Percentiles rank a stretch among this genome's conserved stretches.
These are phyloP conservation scores for Cephus pulcher DNA, from an alignment of 2,888 invertebrate genomes.

Conservation along the genomic window DNA sequence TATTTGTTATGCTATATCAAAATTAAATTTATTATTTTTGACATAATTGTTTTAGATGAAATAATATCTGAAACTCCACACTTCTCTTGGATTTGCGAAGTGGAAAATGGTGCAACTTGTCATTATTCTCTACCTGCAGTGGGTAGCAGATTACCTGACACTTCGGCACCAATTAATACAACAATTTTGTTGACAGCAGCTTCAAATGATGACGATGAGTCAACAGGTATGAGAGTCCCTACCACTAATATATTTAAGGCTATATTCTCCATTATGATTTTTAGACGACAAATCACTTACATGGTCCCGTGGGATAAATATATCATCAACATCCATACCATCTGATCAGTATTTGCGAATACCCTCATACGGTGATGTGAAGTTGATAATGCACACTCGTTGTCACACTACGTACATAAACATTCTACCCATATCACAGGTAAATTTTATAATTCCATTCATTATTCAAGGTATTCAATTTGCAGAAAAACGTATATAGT, in stretches of 20 bases:
- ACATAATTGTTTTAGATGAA: conserved; percentile 27
- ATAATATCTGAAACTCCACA: conserved; percentile 63
- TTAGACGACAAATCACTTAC: conserved; percentile 34
- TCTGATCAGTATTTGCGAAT: conserved; percentile 72
- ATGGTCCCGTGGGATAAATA: conserved; percentile 54
- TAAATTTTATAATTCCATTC: conserved; percentile 40
- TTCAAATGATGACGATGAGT: conserved; percentile 6
- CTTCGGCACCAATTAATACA: conserved; percentile 31
- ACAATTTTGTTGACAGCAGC: conserved; percentile 49
- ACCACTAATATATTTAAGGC: not conserved
- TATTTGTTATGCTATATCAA: not conserved
- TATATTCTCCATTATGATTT: not conserved
- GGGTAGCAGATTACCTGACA: conserved; percentile 61
- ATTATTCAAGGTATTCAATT: not conserved
- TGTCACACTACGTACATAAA: conserved; percentile 69
- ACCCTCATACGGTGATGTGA: conserved; percentile 72
- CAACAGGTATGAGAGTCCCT: conserved; percentile 3
- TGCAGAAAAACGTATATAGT: conserved; percentile 8
- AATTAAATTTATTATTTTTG: conserved; percentile 15
- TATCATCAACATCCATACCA: conserved; percentile 38
- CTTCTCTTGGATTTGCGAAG: conserved; percentile 74
- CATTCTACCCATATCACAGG: conserved; percentile 73
- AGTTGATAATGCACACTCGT: conserved; percentile 67
- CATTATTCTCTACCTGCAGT: conserved; percentile 81
- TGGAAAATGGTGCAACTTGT: conserved; percentile 69